Evolutionary conservation across 2,113 vertebrate genomes (phyloP).

Genomic region (Ophiodon elongatus): DNA sequence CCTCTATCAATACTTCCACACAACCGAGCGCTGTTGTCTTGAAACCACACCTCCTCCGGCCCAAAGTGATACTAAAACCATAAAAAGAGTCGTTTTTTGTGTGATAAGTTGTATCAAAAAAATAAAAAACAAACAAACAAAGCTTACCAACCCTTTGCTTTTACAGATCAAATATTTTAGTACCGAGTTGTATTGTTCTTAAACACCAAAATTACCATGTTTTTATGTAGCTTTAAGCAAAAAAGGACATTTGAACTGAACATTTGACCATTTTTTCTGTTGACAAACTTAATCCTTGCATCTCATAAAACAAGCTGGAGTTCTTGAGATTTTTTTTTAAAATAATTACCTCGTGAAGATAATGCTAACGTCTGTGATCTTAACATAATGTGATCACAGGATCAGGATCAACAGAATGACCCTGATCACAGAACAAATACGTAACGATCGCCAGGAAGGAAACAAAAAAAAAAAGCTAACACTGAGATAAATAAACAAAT

Average conservation of each 20-base stretch:
- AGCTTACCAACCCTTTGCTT: not conserved
- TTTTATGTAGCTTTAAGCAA: not conserved
- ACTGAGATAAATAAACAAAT: not conserved
- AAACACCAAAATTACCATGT: not conserved
- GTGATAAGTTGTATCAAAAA: not conserved
- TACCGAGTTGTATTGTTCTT: not conserved
- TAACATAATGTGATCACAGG: not conserved
- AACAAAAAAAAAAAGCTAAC: too few relatives aligned
- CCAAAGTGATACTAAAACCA: not conserved
- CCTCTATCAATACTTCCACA: constrained; percentile 32
- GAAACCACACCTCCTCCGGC: not conserved
- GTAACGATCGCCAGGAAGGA: not conserved
- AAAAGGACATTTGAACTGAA: too few relatives aligned
- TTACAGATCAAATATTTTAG: not conserved
- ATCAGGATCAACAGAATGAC: not conserved
- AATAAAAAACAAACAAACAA: too few relatives aligned
- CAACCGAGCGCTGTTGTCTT: not conserved
- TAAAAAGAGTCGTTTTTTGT: not conserved
- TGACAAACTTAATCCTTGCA: not conserved
- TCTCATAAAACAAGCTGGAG: not conserved
- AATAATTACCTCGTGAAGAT: not conserved
- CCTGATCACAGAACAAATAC: not conserved
- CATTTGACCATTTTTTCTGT: too few relatives aligned
- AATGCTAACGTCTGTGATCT: too few relatives aligned
- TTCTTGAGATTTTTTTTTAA: not conserved